These are phyloP conservation scores for Tetanocera ferruginea DNA, from an alignment of 2,888 invertebrate genomes.

Conservation along the genomic window DNA sequence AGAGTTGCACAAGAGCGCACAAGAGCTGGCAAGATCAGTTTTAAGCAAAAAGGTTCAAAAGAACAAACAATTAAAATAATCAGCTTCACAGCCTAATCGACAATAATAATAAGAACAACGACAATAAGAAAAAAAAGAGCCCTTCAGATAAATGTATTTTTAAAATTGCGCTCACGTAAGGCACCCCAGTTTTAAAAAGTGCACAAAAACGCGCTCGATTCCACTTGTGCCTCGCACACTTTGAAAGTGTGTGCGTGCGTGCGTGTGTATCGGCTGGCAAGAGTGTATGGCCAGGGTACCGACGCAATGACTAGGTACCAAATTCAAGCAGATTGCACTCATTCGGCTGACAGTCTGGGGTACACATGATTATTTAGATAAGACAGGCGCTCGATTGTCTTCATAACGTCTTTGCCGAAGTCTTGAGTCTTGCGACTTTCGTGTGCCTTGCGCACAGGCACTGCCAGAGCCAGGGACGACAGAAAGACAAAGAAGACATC, in stretches of 20 bases:
- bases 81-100: constrained; percentile 24
- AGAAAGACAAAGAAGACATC: not conserved
- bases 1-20: not conserved
- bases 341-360: not conserved
- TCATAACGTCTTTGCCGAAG: not conserved
- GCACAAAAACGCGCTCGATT: not conserved
- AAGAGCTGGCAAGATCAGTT: not conserved
- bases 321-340: not conserved
- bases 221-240: constrained; percentile 31
- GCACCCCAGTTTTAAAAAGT: constrained; percentile 9
- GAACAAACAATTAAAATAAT: constrained; percentile 33
- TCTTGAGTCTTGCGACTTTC: not conserved
- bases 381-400: not conserved
- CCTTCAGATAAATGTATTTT: constrained; percentile 26
- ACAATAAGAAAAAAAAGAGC: constrained; percentile 22
- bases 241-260: constrained; percentile 9
- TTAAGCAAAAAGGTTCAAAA: not conserved
- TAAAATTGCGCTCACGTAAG: not conserved
- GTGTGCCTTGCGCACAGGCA: constrained; percentile 1
- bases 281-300: not conserved
- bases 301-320: not conserved
- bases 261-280: not conserved
- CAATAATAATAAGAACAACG: constrained; percentile 33
- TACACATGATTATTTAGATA: constrained; percentile 21
- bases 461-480: not conserved